Evolutionary conservation across 2,113 vertebrate genomes (phyloP).

Genomic region (Panthera leo): DNA sequence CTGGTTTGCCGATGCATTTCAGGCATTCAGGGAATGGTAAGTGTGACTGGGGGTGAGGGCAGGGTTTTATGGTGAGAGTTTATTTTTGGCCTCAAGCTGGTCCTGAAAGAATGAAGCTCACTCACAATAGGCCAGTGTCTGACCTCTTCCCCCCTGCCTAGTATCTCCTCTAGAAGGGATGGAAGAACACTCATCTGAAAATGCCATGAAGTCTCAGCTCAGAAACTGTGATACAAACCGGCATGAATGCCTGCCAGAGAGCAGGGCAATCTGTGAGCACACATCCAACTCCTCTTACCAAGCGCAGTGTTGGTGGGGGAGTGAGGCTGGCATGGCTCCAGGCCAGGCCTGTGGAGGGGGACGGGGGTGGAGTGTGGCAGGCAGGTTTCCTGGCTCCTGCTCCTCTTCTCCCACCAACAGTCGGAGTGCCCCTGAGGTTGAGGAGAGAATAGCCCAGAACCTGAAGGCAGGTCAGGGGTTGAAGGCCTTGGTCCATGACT

Average conservation of each 20-base stretch:
- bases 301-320: background rate
- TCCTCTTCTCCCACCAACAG: background rate
- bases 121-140: background rate
- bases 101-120: background rate
- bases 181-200: background rate
- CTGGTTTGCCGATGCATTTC: background rate
- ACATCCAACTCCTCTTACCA: background rate
- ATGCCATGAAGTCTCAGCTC: background rate
- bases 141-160: background rate
- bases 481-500: background rate
- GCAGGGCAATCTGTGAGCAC: background rate
- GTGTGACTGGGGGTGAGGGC: background rate
- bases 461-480: background rate
- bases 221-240: background rate
- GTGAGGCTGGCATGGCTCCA: background rate
- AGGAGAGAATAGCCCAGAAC: background rate
- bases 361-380: background rate
- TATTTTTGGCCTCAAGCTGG: background rate
- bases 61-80: background rate
- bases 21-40: background rate
- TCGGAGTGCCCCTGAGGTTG: background rate
- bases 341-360: background rate
- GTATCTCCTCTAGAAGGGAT: background rate
- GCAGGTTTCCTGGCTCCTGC: background rate
- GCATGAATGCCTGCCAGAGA: background rate